Conservation (phyloP, 2,113 vertebrate species). For the Axis porcinus region DNA sequence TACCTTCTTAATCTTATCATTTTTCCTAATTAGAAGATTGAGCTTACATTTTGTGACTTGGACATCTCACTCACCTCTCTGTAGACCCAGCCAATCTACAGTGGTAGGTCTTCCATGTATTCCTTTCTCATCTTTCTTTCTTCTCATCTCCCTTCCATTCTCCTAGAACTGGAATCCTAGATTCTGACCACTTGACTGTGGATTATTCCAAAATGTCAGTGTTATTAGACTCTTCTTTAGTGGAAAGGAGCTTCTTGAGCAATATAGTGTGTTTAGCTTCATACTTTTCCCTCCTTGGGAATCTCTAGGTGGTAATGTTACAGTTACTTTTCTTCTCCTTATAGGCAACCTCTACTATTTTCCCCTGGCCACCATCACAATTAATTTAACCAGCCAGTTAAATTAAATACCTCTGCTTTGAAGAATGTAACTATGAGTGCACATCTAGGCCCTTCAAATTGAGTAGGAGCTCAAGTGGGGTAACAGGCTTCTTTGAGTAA, state of each 20-base stretch:
- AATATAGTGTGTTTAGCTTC: not conserved
- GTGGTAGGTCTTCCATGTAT: not conserved
- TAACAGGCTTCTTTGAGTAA: not conserved
- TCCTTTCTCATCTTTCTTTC: not conserved
- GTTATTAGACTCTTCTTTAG: not conserved
- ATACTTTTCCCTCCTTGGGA: not conserved
- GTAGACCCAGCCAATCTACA: not conserved
- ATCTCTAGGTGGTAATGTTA: not conserved
- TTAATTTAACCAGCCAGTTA: not conserved
- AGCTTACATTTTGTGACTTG: not conserved
- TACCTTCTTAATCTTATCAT: not conserved
- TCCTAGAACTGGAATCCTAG: not conserved
- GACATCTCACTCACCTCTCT: not conserved
- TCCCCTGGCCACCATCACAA: not conserved
- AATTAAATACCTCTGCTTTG: not conserved
- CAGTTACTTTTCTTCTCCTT: not conserved
- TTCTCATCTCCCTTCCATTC: not conserved
- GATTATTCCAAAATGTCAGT: not conserved
- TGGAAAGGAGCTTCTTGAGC: not conserved
- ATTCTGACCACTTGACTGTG: not conserved
- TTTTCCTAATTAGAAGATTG: not conserved
- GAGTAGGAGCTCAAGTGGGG: not conserved
- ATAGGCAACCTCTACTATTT: not conserved
- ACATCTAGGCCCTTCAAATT: not conserved
- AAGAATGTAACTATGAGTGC: not conserved